Evolutionary conservation across 1,140 invertebrate genomes (phyloP).

Genomic region (Chrysopa pallens): DNA sequence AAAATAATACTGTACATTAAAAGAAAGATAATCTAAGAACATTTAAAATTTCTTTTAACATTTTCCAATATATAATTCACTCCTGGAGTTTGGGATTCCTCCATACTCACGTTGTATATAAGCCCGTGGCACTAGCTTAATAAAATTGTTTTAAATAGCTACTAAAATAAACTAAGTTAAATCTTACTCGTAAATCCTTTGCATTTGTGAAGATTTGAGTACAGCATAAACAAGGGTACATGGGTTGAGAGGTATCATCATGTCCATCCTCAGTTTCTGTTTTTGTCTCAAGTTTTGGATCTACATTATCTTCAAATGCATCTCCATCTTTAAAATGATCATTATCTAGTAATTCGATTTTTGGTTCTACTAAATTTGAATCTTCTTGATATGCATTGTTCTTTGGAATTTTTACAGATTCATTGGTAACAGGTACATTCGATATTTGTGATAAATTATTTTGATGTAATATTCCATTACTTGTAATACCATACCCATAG

Average conservation of each 20-base stretch:
- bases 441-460: slow-evolving; percentile 2
- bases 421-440: neutral
- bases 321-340: neutral
- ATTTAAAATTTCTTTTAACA: no score
- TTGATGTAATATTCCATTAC: no score
- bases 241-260: slow-evolving; percentile 13
- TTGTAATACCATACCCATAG: no score
- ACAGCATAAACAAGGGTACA: slow-evolving; percentile 12
- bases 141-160: neutral
- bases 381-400: no score
- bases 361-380: neutral
- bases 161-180: neutral
- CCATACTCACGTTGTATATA: no score
- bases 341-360: slow-evolving; percentile 2
- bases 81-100: no score
- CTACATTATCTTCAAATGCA: neutral
- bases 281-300: slow-evolving; percentile 14
- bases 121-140: no score
- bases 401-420: no score
- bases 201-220: slow-evolving; percentile 11
- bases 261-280: slow-evolving; percentile 9
- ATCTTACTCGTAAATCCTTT: slow-evolving; percentile 10
- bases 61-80: no score
- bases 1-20: no score
- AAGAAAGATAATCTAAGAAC: no score